Base-by-base conservation (phyloP, 2,797 vertebrate species). In the Tadarida brasiliensis region DNA sequence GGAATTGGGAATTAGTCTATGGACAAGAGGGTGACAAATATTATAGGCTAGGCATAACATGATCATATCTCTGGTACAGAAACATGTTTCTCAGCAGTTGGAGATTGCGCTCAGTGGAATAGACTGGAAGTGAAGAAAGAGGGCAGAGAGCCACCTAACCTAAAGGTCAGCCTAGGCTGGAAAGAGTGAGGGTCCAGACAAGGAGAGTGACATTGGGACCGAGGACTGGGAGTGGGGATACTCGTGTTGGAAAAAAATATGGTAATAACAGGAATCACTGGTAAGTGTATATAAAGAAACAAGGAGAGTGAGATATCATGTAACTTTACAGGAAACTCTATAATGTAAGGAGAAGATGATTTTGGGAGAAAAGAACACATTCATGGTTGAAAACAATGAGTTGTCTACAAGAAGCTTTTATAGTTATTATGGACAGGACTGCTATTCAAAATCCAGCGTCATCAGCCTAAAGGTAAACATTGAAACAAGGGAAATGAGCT, bases 371-470 rank as follows among this genome's bases (percentile, higher is more conserved):
- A 67, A 77, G 15, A 2, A 9, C 8, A 86, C 71, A 82, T 30
- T 70, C 4, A 74, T 84, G 22, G 57, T 7, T 89, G 28, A 77
- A 91, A 96, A 89, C 1, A 89, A 11, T 44, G 30, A 78, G 24
- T 30, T 91, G 71, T 49, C 4, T 7, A 86, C 7, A 9, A 78
- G 17, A 91, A 88, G 9, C 2, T 56, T 67, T 87, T 83, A 47
- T 4, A 84, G 35, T 67, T 82, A 83, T 77, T n/a, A 28, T 14
- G 20, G 1, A 20, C 28, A 77, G 5, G 26, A 51, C 19, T 92
- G 33, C 11, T 84, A 0, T 10, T 92, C 22, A 35, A 85, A 82
- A 51, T 73, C 6, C 61, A 87, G 15, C 11, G 57, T 20, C 5
- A n/a, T 47, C 24, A 39, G 15, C 11, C 65, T 19, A 71, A 81